phyloP scores from a whole-genome alignment of 2,113 vertebrate species.

The Channa maculata region DNA sequence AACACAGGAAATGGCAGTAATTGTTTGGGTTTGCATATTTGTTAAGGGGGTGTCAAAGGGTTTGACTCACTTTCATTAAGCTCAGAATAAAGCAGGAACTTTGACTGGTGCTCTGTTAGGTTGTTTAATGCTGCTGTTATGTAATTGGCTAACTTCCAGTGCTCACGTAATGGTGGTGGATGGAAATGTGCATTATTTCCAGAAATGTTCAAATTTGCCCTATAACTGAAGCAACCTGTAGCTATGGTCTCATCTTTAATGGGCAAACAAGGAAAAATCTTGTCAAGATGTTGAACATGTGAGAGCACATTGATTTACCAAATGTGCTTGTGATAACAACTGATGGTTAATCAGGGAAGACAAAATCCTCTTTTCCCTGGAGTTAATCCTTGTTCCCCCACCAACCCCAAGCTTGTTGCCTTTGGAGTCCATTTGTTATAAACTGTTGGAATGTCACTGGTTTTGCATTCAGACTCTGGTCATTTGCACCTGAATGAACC shows the following conservation, averaged over 20 bases:
- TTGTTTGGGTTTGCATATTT: not conserved
- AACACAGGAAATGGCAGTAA: not conserved
- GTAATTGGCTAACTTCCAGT: not conserved
- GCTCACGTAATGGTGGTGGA: not conserved
- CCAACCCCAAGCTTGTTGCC: slow-evolving; percentile 44
- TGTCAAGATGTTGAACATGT: not conserved
- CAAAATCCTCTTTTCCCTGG: slow-evolving; percentile 34
- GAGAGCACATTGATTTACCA: not conserved
- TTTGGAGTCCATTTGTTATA: slow-evolving; percentile 42
- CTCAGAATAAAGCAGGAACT: too few species aligned
- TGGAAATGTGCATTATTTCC: not conserved
- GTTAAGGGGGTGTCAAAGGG: too few species aligned
- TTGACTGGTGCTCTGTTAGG: too few species aligned
- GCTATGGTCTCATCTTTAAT: not conserved
- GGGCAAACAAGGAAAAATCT: not conserved
- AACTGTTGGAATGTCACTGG: slow-evolving; percentile 63
- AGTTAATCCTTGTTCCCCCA: slow-evolving; percentile 63
- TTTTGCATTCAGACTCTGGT: slow-evolving; percentile 52
- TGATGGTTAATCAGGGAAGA: slow-evolving; percentile 26
- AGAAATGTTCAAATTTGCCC: too few species aligned
- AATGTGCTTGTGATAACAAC: not conserved
- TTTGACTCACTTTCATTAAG: too few species aligned
- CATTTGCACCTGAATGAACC: slow-evolving; percentile 76
- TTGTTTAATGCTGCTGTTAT: too few species aligned
- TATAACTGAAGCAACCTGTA: too few species aligned